Evolutionary conservation across 2,888 invertebrate genomes (phyloP), one percentile per base, ranked within the genome.

Genomic region (Entomobrya proxima): DNA sequence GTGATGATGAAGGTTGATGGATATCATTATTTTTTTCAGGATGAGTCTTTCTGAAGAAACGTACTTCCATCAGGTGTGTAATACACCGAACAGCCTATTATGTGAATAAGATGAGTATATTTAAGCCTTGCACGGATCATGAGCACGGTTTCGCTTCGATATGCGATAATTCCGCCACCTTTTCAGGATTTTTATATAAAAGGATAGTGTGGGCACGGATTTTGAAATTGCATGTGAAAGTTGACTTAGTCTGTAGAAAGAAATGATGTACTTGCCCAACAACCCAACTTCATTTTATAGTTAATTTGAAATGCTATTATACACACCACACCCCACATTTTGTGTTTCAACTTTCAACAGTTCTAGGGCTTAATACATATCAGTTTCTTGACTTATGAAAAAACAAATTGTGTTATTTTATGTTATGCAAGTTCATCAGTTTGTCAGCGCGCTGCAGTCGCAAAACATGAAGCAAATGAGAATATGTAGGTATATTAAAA

Each of bases 1-100:
- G 75, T 75, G 75, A 75, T 75, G 75, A 75, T 50, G 75, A 52
- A 50, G 30, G 47, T 55, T 75, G 52, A 52, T 75, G 75, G 75
- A 75, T 75, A 75, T 55, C 75, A 75, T 75, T 75, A 75, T 35
- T 35, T 64, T 69, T 61, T 61, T 7, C 61, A 27, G 40, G 40
- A 44, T 69, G 40, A 69, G 27, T 21, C 69, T 40, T 27, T 61
- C 61, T 61, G 1, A 27, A 15, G 30, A 5, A n/a, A 15, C 11
- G 67, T 37, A n/a, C 9, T 9, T 55, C n/a, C n/a, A n/a, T n/a
- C n/a, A n/a, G n/a, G 11, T 55, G 27, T 55, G 55, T 15, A 21
- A 2, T 52, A 21, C 21, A 4, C 2, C 18, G 30, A 58, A 32
- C 32, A 32, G n/a, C n/a, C n/a, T n/a, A n/a, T n/a, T n/a, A n/a